Conservation (phyloP, 2,113 vertebrate species). For the Probosciger aterrimus region DNA sequence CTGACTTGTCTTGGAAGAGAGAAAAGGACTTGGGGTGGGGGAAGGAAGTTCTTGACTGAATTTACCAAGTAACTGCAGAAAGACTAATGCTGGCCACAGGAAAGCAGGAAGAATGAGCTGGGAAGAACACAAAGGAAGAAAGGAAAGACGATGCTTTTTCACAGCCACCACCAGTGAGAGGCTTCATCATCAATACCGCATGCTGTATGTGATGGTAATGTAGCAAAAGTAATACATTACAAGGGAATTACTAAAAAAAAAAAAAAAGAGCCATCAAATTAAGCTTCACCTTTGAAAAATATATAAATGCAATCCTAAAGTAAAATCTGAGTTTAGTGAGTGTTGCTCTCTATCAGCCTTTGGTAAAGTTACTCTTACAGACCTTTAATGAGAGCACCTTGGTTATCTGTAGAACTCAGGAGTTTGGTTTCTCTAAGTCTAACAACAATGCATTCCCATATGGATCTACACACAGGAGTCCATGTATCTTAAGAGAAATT, state of each 20-base stretch:
- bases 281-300: not conserved
- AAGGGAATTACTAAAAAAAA: not conserved
- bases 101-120: not conserved
- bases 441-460: not conserved
- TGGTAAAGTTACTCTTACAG: not conserved
- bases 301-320: not conserved
- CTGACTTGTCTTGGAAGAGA: not conserved
- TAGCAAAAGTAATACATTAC: not conserved
- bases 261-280: not conserved
- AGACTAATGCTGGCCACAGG: not conserved
- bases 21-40: not conserved
- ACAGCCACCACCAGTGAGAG: not conserved
- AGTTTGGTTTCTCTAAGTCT: not conserved
- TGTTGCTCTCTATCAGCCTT: not conserved
- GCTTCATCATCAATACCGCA: not conserved
- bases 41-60: not conserved
- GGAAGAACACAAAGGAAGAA: not conserved
- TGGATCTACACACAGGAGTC: not conserved
- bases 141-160: not conserved
- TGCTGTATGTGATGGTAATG: rapidly evolving
- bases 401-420: not conserved
- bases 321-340: not conserved
- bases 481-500: not conserved
- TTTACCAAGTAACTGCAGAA: not conserved
- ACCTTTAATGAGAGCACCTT: not conserved